Percentiles rank a stretch among this genome's conserved stretches.
Evolutionary conservation across 2,113 vertebrate species (phyloP).

Genomic region (Anguilla rostrata): DNA sequence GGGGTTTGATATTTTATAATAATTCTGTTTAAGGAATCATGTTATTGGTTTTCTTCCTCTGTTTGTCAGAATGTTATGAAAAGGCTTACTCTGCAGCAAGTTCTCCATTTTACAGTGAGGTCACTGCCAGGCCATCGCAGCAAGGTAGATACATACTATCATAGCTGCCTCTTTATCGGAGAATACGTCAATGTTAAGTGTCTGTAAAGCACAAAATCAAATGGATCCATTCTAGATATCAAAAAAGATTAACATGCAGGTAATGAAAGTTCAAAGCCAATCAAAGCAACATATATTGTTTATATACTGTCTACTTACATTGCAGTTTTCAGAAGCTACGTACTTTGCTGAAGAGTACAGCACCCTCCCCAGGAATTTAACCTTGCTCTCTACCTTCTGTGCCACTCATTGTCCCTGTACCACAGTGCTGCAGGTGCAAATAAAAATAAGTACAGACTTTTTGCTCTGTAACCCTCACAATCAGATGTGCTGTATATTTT

Average conservation of each 20-base stretch:
- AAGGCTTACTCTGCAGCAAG: not conserved
- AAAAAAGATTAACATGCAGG: not conserved
- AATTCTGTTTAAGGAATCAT: not conserved
- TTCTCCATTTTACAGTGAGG: not conserved
- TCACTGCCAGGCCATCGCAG: not conserved
- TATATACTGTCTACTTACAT: not conserved
- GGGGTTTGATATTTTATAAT: not conserved
- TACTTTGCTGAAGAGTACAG: not conserved
- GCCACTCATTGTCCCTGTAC: too few species aligned
- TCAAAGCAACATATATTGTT: not conserved
- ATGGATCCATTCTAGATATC: not conserved
- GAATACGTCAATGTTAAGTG: not conserved
- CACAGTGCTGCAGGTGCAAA: too few species aligned
- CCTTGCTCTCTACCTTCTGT: not conserved
- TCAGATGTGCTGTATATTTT: too few species aligned
- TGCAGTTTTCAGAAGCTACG: not conserved
- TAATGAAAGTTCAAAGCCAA: not conserved
- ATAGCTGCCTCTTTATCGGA: not conserved
- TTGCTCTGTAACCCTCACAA: too few species aligned
- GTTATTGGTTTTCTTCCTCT: not conserved
- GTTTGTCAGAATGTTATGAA: not conserved
- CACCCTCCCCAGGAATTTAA: not conserved
- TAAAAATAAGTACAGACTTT: too few species aligned
- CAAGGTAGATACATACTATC: not conserved
- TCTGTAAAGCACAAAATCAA: not conserved